phyloP scores from a whole-genome alignment of 1,140 invertebrate species.

The Radopholus similis region DNA sequence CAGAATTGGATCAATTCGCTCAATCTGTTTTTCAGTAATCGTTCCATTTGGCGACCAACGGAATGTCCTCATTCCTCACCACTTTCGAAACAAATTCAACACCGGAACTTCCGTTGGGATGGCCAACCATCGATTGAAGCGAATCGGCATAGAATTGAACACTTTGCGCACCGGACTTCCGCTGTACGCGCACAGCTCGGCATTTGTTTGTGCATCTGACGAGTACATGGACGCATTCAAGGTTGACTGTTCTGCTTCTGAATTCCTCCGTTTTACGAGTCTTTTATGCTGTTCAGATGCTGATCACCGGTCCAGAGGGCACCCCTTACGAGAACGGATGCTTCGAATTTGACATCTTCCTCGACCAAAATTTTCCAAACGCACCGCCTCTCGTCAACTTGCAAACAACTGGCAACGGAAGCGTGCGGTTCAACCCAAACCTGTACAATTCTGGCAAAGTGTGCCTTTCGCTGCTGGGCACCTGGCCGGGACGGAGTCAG shows the following conservation, averaged over 20 bases:
- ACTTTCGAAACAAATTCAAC: too few species aligned
- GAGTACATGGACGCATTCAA: slow-evolving; percentile 64
- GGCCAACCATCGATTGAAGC: too few species aligned
- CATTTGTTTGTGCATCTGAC: slow-evolving; percentile 88
- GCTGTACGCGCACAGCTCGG: too few species aligned
- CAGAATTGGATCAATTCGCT: too few species aligned
- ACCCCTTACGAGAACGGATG: slow-evolving; percentile 70
- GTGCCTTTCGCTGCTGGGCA: slow-evolving; percentile 68
- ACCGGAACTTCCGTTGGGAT: too few species aligned
- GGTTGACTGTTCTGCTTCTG: too few species aligned
- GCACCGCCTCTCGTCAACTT: slow-evolving; percentile 66
- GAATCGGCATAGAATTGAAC: too few species aligned
- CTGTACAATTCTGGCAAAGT: slow-evolving; percentile 17
- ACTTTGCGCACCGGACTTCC: too few species aligned
- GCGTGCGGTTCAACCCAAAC: slow-evolving; percentile 59
- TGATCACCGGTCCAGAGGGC: slow-evolving; percentile 69
- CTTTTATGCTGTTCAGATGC: slow-evolving; percentile 63
- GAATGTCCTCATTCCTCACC: too few species aligned
- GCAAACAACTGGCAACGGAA: slow-evolving; percentile 67
- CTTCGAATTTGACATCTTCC: slow-evolving; percentile 65
- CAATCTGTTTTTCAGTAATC: too few species aligned
- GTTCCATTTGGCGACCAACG: too few species aligned
- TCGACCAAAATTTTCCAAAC: slow-evolving; percentile 64
- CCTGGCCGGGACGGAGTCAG: slow-evolving; percentile 94
- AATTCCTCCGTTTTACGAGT: background rate